Base-by-base conservation (phyloP, 2,888 invertebrate genomes). In the Itoplectis maculator region DNA sequence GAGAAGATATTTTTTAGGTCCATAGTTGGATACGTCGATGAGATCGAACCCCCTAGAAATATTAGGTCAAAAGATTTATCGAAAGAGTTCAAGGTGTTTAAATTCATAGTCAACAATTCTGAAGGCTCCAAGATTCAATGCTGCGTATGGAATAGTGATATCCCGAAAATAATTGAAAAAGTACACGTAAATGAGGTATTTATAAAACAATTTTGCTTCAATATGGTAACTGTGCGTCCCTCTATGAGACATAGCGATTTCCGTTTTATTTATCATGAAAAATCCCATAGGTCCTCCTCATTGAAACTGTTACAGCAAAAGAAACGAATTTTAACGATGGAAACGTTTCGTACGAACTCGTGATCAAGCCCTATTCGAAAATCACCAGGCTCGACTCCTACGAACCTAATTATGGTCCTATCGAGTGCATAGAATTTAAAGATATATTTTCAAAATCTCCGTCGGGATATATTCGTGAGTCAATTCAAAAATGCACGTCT, bases 181-280 rank as follows among this genome's bases (percentile, higher is more conserved):
- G n/a, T 47, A 29, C 59, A 59, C 4, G 11, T 59, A 35, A 59
- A 59, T 35, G 59, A 59, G 59, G 37, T 59, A 35, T 15, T 59
- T 59, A 59, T 59, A 2, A 59, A 47, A 47, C 1, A 42, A 42
- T 47, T 47, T n/a, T 47, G 13, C 1, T 47, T 47, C 45, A 6
- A 3, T 29, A 29, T 29, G 45, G 2, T 47, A 47, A 47, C 45
- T 47, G 6, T n/a, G n/a, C 1, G 6, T 47, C n/a, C n/a, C n/a
- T 1, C 2, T 2, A n/a, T 47, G n/a, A 47, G 13, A 47, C 0
- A 47, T n/a, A 4, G n/a, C n/a, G 11, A 5, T 47, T n/a, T n/a
- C 1, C 13, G 0, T 47, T 47, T 13, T 11, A 47, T 47, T 47
- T 6, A n/a, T 47, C n/a, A 47, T 47, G 42, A 42, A 42, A 42